These are phyloP conservation scores for Tapirus terrestris DNA, from an alignment of 2,113 vertebrate species.

Conservation along the genomic window DNA sequence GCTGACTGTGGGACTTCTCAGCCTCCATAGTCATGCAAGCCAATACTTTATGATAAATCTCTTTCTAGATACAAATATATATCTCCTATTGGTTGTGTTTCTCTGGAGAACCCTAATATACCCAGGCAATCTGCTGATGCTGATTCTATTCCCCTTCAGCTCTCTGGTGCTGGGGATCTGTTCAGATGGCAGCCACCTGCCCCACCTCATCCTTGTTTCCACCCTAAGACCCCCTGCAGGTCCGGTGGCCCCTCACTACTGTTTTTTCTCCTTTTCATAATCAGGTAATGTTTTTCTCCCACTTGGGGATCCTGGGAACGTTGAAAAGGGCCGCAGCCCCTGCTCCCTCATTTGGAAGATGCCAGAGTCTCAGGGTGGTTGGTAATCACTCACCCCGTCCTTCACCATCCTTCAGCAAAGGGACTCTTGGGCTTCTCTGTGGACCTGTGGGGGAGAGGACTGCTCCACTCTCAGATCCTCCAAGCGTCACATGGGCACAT, in stretches of 20 bases:
- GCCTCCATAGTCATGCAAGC: background rate
- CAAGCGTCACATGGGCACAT: background rate
- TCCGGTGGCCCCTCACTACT: background rate
- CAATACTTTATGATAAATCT: background rate
- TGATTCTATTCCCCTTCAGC: rapidly evolving
- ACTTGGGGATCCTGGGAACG: background rate
- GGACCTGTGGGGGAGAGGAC: no score
- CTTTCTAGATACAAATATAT: background rate
- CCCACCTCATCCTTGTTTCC: background rate
- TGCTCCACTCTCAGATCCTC: background rate
- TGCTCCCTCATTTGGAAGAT: background rate
- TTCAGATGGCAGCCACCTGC: background rate
- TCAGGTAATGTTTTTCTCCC: background rate
- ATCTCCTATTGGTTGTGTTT: background rate
- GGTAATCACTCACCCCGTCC: rapidly evolving
- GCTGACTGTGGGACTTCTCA: background rate
- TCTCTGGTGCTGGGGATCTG: background rate
- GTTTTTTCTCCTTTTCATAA: background rate
- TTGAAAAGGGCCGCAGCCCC: background rate
- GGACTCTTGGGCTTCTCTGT: background rate
- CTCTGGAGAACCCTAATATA: background rate
- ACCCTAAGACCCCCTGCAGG: background rate
- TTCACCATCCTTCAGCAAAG: background rate
- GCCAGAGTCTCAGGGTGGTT: rapidly evolving
- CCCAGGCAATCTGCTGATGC: background rate